Evolutionary conservation across 2,888 invertebrate genomes (phyloP), one percentile per base, ranked within the genome.

Genomic region (Agrochola circellaris): DNA sequence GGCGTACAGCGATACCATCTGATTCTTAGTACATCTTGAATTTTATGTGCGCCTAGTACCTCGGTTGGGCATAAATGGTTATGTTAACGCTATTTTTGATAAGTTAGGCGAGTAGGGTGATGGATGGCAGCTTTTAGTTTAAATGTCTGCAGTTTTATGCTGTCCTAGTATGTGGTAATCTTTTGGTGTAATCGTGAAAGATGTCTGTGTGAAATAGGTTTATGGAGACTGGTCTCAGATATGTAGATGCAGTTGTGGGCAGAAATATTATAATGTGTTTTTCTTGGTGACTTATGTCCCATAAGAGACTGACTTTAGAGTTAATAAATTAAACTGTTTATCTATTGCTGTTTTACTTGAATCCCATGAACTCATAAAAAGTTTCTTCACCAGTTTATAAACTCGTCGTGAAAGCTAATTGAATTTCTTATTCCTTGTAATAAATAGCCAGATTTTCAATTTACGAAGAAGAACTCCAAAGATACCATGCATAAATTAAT

Each of bases 21-120:
- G 54, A 74, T 77, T 84, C 73, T 86, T 62, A 38, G 73, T 83
- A 88, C 83, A 81, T 84, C 81, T 78, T 77, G 84, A 76, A 78
- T 86, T 78, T 82, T 82, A 87, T 86, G 68, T 34, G 26, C 74
- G 51, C 79, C 79, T 86, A 71, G 86, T 86, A 88, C 76, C 26
- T 60, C 56, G 11, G 62, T 38, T 64, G 73, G 30, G 68, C 69
- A 72, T 72, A 85, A 87, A 86, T 83, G 87, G 77, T 68, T 67
- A 76, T 85, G 79, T 88, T 70, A 73, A 86, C 84, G 78, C 84
- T 77, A 66, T 71, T 66, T 85, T 86, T 88, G 84, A 86, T 81
- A 86, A 77, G 74, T 82, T 73, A 62, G 70, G 60, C 79, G 45
- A 23, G 45, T 61, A 72, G 64, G 66, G 68, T 86, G 81, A 88